Conservation (phyloP, 1,140 invertebrate genomes). For the Carposina sasakii region DNA sequence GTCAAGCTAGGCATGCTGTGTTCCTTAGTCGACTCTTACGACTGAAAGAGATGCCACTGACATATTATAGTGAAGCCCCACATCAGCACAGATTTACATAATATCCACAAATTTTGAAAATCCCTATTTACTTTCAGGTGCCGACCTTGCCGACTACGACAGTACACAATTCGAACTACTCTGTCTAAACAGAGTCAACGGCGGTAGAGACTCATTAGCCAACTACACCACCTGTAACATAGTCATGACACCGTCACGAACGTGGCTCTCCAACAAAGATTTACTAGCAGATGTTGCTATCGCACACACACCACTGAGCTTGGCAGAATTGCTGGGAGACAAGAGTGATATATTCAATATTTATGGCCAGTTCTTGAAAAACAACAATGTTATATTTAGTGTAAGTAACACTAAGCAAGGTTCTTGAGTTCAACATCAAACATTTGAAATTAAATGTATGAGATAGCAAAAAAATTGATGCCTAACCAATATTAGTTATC, state of each 20-base stretch:
- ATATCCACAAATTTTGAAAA: too few relatives aligned
- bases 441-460: too few relatives aligned
- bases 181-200: constrained; percentile 49
- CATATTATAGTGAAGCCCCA: too few relatives aligned
- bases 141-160: constrained; percentile 44
- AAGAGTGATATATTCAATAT: constrained; percentile 58
- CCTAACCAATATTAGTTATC: too few relatives aligned
- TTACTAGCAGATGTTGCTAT: constrained; percentile 61
- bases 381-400: constrained; percentile 65
- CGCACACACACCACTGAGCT: constrained; percentile 56
- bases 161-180: constrained; percentile 47
- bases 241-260: constrained; percentile 48
- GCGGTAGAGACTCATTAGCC: constrained; percentile 37
- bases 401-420: constrained; percentile 38
- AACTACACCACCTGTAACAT: constrained; percentile 52
- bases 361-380: constrained; percentile 65
- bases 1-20: too few relatives aligned
- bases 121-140: too few relatives aligned
- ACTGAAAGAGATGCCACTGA: too few relatives aligned
- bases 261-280: constrained; percentile 57
- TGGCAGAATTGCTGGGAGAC: constrained; percentile 45
- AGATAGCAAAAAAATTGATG: too few relatives aligned
- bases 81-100: too few relatives aligned
- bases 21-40: too few relatives aligned
- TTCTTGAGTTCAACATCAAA: too few relatives aligned